Evolutionary conservation across 92 coral and sea anemone genomes (phyloP).

Genomic region (Palythoa caribaeorum): DNA sequence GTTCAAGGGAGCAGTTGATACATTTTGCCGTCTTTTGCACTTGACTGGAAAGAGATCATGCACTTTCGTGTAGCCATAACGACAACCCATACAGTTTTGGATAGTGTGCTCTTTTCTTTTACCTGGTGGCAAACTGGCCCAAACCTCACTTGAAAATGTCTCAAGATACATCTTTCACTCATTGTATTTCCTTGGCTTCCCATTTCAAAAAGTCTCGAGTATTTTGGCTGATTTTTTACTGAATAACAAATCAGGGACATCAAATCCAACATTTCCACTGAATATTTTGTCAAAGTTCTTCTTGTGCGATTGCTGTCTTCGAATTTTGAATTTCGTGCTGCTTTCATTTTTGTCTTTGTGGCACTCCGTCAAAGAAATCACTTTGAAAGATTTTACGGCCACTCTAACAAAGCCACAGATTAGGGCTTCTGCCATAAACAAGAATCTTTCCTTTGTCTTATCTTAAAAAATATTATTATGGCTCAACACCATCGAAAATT

Average conservation of each 20-base stretch:
- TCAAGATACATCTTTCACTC: not conserved
- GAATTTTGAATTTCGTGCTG: not conserved
- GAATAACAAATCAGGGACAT: not conserved
- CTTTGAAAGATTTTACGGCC: too few species aligned
- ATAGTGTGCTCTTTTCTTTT: not conserved
- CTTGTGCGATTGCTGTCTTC: not conserved
- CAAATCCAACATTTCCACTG: not conserved
- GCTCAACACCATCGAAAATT: too few species aligned
- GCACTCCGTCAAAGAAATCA: too few species aligned
- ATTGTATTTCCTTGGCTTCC: not conserved
- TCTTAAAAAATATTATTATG: too few species aligned
- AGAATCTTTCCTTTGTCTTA: too few species aligned
- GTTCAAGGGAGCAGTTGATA: too few species aligned
- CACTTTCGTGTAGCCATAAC: not conserved
- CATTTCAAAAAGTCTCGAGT: not conserved
- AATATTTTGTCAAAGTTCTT: not conserved
- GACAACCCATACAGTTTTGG: not conserved
- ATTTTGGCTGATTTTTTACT: not conserved
- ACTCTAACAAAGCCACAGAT: too few species aligned
- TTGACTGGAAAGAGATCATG: not conserved
- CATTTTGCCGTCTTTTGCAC: too few species aligned
- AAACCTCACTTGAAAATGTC: not conserved
- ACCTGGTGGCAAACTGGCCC: not conserved
- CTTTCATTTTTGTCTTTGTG: not conserved
- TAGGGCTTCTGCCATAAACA: too few species aligned